A percentile compares a stretch with the other conserved stretches of the same genome.
These are phyloP conservation scores for Synergus umbraculus DNA, from an alignment of 2,888 invertebrate genomes.

Conservation along the genomic window DNA sequence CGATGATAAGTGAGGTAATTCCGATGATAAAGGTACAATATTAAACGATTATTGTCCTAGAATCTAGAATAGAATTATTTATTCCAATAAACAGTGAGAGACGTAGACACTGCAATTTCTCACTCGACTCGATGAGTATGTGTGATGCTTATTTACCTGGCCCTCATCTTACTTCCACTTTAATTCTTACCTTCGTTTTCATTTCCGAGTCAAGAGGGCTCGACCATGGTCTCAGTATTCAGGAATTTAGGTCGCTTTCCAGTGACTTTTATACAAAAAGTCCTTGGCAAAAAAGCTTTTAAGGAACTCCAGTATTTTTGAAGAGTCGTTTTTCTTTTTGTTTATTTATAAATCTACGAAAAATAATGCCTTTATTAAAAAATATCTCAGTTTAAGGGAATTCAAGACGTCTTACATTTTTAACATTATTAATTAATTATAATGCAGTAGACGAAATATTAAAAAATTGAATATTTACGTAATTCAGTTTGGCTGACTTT, in stretches of 20 bases:
- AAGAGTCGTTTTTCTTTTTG: slow-evolving; percentile 40
- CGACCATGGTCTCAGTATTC: background rate
- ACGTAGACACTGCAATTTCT: slow-evolving; percentile 65
- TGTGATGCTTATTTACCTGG: slow-evolving; percentile 10
- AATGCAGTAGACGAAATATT: background rate
- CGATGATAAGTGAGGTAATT: slow-evolving; percentile 63
- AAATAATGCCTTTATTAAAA: too few species aligned
- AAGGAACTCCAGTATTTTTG: slow-evolving; percentile 49
- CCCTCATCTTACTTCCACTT: slow-evolving; percentile 29
- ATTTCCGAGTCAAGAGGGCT: slow-evolving; percentile 3
- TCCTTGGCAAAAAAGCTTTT: slow-evolving; percentile 53
- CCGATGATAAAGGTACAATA: slow-evolving; percentile 70
- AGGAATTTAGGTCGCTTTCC: slow-evolving; percentile 60
- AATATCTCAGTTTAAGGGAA: too few species aligned
- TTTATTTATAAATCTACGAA: too few species aligned
- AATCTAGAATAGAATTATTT: slow-evolving; percentile 66
- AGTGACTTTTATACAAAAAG: slow-evolving; percentile 48
- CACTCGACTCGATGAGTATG: slow-evolving; percentile 46
- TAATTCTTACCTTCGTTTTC: slow-evolving; percentile 29
- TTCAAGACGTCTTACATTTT: background rate
- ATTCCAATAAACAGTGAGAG: slow-evolving; percentile 70
- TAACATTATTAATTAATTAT: background rate
- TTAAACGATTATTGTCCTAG: slow-evolving; percentile 72
- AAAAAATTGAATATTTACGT: background rate
- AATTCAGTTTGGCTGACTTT: background rate